Conservation (phyloP, 2,113 vertebrate genomes). For the Greenwoodochromis staneri region DNA sequence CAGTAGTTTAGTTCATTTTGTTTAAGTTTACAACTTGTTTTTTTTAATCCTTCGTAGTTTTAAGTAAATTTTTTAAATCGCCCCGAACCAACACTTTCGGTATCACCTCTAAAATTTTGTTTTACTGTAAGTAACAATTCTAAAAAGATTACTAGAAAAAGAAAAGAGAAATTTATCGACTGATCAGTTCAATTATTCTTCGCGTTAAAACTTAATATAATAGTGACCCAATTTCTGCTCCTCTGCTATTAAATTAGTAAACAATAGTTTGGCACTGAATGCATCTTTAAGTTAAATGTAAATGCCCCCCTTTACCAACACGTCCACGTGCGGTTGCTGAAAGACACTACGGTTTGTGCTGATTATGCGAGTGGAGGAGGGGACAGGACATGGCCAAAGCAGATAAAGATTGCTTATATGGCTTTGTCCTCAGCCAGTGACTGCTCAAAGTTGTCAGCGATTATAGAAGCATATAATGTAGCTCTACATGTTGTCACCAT, state of each 20-base stretch:
- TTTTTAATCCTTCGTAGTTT: not conserved
- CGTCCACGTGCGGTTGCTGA: not conserved
- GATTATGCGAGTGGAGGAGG: conserved; percentile 13
- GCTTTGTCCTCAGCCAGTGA: not conserved
- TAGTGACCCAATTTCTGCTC: not conserved
- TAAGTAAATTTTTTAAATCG: not conserved
- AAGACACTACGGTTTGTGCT: not conserved
- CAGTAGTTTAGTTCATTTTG: not conserved
- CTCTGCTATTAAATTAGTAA: not conserved
- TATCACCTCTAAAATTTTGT: not conserved
- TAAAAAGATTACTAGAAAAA: not conserved
- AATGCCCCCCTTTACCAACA: accelerated
- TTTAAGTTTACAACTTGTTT: not conserved
- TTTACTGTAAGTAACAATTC: not conserved
- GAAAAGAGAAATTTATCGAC: not conserved
- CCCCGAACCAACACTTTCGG: not conserved
- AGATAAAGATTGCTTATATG: conserved; percentile 36
- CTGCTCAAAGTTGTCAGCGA: not conserved
- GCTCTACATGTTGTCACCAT: not conserved
- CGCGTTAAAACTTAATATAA: not conserved
- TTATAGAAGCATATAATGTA: not conserved
- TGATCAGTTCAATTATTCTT: not conserved
- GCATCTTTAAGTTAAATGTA: not conserved
- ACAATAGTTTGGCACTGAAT: not conserved
- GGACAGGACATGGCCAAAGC: not conserved